Evolutionary conservation across 2,113 vertebrate genomes (phyloP), one percentile per base, ranked within the genome.

Genomic region (Euleptes europaea): DNA sequence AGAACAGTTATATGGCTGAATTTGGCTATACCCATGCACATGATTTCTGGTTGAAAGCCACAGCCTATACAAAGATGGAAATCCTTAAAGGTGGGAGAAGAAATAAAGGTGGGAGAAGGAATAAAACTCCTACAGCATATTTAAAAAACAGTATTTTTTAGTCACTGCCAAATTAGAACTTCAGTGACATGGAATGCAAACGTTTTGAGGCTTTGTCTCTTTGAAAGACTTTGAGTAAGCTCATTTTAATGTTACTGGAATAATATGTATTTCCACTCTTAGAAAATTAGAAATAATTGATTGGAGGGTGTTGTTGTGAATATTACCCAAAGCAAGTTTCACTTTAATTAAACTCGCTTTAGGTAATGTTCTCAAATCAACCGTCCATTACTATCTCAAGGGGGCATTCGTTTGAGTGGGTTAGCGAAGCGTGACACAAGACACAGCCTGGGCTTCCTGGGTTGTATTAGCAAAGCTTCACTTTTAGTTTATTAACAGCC

Each of bases 401-500:
- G 85, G 80, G 4, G 28, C 83, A 15, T 51, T 83, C 0, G 0
- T 86, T 82, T 63, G 85, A 57, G 38, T 80, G 83, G 42, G 54
- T 82, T 40, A 78, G 51, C 47, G 77, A 82, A 82, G 47, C n/a
- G 0, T 88, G 82, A 77, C 82, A 67, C 26, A 65, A 92, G 90
- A 91, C 38, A 92, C 83, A 94, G 72, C 80, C 80, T 91, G 87
- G 90, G 63, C 73, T 86, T 65, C 73, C 31, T 80, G 70, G 44
- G 35, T 88, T 51, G 38, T 88, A 83, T 92, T 81, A 88, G 87
- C 84, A 85, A n/a, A 90, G 90, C 54, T 19, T 21, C 76, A 73
- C 31, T 80, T 83, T 84, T 75, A 77, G 44, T 90, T 92, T 86
- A 86, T 91, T 94, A 93, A 78, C 80, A 44, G 42, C 81, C 81